Evolutionary conservation across 2,797 vertebrate genomes (phyloP).

Genomic region (Gymnothorax reevesii): DNA sequence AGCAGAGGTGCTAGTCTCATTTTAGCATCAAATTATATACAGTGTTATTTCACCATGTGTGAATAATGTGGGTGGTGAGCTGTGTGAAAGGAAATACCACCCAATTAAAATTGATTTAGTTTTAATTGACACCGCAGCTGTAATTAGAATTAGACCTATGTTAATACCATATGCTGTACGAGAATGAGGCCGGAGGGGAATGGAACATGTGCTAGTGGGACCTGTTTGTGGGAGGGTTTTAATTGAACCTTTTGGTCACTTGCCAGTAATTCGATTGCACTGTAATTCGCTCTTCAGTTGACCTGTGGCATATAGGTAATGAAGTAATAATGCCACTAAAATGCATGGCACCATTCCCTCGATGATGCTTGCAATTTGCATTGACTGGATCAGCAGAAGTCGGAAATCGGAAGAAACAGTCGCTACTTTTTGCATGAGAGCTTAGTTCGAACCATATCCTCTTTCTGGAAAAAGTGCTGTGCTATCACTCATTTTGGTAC

Average conservation of each 20-base stretch:
- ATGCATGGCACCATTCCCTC: constrained; percentile 7
- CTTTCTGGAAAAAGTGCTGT: background rate
- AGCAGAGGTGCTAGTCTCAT: background rate
- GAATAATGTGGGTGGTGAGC: constrained; percentile 1
- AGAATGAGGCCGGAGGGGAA: constrained; percentile 41
- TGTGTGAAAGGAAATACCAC: constrained; percentile 42
- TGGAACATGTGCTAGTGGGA: constrained; percentile 36
- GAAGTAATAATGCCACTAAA: constrained; percentile 50
- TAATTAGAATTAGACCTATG: constrained; percentile 43
- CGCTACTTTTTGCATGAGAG: background rate
- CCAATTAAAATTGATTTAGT: constrained; percentile 37
- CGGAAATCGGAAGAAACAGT: background rate
- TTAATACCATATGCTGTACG: constrained; percentile 41
- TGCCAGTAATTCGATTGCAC: constrained; percentile 50
- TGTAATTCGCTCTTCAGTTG: constrained; percentile 58
- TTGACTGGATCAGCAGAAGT: background rate
- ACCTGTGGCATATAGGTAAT: constrained; percentile 58
- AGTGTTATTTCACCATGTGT: constrained; percentile 19
- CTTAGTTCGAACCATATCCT: background rate
- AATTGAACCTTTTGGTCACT: constrained; percentile 61
- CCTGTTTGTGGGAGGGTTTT: constrained; percentile 58
- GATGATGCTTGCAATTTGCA: background rate
- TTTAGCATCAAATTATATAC: constrained; percentile 14
- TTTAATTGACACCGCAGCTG: constrained; percentile 42
- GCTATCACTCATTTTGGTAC: background rate